These are phyloP conservation scores for Keiferia lycopersicella DNA, from an alignment of 2,888 invertebrate genomes.

Conservation along the genomic window DNA sequence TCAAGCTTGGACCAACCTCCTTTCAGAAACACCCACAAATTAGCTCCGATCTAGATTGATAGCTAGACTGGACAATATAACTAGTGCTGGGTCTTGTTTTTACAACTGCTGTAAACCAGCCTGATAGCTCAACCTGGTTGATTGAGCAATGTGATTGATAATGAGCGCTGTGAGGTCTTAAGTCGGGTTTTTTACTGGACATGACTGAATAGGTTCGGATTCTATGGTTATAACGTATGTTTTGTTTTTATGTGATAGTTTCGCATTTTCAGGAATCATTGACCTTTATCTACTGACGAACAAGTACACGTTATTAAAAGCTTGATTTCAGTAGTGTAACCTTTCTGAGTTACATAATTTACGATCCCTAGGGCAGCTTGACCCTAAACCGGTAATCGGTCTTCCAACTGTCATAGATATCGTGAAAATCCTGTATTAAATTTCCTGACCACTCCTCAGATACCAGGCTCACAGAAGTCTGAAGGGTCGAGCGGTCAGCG, in stretches of 20 bases:
- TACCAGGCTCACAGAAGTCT: conserved; percentile 61
- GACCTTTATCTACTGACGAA: no score
- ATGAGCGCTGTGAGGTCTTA: neutral
- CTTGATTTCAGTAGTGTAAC: no score
- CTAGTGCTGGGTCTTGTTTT: conserved; percentile 4
- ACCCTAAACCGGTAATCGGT: neutral
- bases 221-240: neutral
- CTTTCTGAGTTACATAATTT: neutral
- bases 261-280: no score
- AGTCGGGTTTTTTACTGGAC: neutral
- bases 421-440: conserved; percentile 37
- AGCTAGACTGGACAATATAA: neutral
- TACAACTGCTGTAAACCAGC: conserved; percentile 9
- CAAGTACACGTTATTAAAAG: no score
- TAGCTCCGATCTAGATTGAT: conserved; percentile 3
- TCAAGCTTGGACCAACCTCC: neutral
- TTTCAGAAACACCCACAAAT: neutral
- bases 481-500: conserved; percentile 61
- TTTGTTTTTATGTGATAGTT: neutral
- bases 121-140: conserved; percentile 1
- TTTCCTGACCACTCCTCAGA: conserved; percentile 37
- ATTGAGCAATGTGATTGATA: neutral
- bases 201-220: neutral
- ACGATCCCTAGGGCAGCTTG: neutral
- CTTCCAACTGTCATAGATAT: conserved; percentile 24